Evolutionary conservation across 2,113 vertebrate genomes (phyloP), one percentile per base, ranked within the genome.

Genomic region (Choloepus hoffmanni): DNA sequence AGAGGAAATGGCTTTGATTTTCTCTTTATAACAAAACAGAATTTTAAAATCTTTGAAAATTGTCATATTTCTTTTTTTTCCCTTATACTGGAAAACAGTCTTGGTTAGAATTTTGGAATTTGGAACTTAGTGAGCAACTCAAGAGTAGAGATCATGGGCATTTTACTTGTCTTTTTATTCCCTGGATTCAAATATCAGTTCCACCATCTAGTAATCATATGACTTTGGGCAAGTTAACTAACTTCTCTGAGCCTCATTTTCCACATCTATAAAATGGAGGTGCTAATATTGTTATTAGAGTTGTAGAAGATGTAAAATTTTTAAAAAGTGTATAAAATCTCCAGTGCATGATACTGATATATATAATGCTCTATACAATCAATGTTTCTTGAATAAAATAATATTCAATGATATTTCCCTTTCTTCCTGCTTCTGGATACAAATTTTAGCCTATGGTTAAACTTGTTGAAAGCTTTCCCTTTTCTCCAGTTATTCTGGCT

Each of bases 1-100:
- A 84, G 23, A 83, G 3, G 67, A 95, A 76, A 72, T 89, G 11
- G 7, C 91, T 85, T 94, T 84, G 30, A 48, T 95, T 73, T 95
- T 95, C n/a, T 96, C 3, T 83, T 78, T 92, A 95, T 91, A 83
- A 95, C 14, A 65, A 89, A 88, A 82, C 7, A 73, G 67, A 90
- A 68, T 19, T 73, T 67, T 62, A 60, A 94, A 73, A 3, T 2
- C 24, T 96, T 85, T 36, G 79, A 87, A 30, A 36, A 53, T 70
- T 93, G 0, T 33, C 11, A 18, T 72, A 74, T 81, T 89, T 87
- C 36, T 28, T 92, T 92, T 81, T 92, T 82, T 82, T 9, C 16
- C 30, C 18, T 95, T 67, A 83, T 45, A 93, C 90, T 83, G 62
- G n/a, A 86, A 89, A 85, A 48, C 13, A 70, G 12, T 53, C 24